A percentile compares a stretch with the other conserved stretches of the same genome.
Conservation (phyloP, 2,888 invertebrate genomes). For the Cotesia congregata region DNA sequence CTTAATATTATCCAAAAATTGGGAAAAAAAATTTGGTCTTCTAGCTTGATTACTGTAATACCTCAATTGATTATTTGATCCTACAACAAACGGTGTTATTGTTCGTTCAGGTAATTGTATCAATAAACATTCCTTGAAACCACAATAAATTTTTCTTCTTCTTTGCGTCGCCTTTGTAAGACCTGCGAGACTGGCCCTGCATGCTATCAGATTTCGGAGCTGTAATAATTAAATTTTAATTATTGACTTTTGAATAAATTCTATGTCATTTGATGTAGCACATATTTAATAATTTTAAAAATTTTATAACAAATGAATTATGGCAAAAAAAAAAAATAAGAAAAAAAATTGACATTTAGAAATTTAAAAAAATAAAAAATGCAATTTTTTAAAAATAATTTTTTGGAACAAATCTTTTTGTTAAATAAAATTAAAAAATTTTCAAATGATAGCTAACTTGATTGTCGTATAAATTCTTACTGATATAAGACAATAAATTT, state of each 20-base stretch:
- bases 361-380: too few relatives aligned
- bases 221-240: constrained; percentile 29
- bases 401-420: too few relatives aligned
- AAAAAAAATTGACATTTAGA: too few relatives aligned
- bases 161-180: constrained; percentile 50
- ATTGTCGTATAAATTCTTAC: not conserved
- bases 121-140: constrained; percentile 46
- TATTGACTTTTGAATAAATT: constrained; percentile 10
- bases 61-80: constrained; percentile 44
- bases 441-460: too few relatives aligned
- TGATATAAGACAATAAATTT: not conserved
- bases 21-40: constrained; percentile 84
- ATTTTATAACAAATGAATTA: not conserved
- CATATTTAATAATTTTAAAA: too few relatives aligned
- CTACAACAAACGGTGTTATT: constrained; percentile 7
- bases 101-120: constrained; percentile 16
- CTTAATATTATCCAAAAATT: constrained; percentile 91
- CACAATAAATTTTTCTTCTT: constrained; percentile 47
- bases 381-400: too few relatives aligned
- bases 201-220: constrained; percentile 62
- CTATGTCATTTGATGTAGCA: too few relatives aligned
- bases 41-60: constrained; percentile 71
- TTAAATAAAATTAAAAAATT: too few relatives aligned
- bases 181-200: constrained; percentile 52
- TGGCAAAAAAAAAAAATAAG: too few relatives aligned